Evolutionary conservation across 2,888 invertebrate species (phyloP).

Genomic region (Drosophila borealis): DNA sequence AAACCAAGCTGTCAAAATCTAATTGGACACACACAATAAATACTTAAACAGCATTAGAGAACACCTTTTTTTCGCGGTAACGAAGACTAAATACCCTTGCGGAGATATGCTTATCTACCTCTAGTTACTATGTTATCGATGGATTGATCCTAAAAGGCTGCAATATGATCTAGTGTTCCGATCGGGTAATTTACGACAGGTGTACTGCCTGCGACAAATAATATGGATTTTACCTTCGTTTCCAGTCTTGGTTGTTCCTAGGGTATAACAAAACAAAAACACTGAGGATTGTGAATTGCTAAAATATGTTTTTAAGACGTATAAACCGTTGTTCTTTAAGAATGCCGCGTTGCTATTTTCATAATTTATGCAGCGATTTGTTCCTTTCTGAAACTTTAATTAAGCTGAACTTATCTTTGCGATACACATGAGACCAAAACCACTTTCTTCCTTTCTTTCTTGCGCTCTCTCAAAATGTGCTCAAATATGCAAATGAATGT

Average conservation of each 20-base stretch:
- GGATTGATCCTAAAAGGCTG: no score
- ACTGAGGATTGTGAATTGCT: conserved; percentile 11
- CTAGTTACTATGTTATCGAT: no score
- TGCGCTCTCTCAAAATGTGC: conserved; percentile 40
- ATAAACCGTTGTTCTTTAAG: conserved; percentile 24
- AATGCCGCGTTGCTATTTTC: conserved; percentile 26
- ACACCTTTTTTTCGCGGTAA: not conserved
- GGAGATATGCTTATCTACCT: no score
- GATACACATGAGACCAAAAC: conserved; percentile 65
- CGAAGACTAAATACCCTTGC: conserved; percentile 1
- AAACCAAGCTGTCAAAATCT: conserved; percentile 12
- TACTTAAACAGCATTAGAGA: not conserved
- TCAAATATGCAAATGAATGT: conserved; percentile 77
- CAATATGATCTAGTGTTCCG: no score
- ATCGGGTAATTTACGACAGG: no score
- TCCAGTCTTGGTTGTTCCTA: no score
- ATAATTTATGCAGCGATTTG: conserved; percentile 73
- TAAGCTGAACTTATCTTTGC: conserved; percentile 77
- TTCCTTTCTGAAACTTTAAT: conserved; percentile 70
- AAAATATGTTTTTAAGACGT: conserved; percentile 21
- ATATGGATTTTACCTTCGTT: no score
- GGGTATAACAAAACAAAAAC: no score
- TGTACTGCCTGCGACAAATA: no score
- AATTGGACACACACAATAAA: conserved; percentile 1
- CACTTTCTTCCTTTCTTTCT: conserved; percentile 6